Base-by-base conservation (phyloP, 2,113 vertebrate species). In the Pholis gunnellus region DNA sequence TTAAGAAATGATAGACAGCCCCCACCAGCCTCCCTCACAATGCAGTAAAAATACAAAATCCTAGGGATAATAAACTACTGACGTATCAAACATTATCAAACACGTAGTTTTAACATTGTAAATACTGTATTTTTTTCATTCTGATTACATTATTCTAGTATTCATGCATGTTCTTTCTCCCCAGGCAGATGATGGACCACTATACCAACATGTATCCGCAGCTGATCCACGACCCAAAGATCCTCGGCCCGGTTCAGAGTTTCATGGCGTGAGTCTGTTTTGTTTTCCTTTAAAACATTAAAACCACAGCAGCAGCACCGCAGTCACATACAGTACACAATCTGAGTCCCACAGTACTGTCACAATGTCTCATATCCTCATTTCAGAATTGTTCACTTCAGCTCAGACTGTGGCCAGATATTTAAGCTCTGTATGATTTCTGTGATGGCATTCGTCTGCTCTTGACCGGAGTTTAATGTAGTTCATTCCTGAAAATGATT, bases 201-300 rank as follows among this genome's bases (percentile, higher is more conserved):
- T 96, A 95, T 92, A 83, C 83, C 89, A 99, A 98, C 91, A 95
- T 98, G 94, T 97, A 96, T 78, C 97, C 97, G 0, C 96, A 97
- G 92, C 85, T 98, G 78, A 97, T 98, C 91, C 88, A 86, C 14
- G 84, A 92, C 42, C 87, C 91, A 0, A 13, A 81, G 31, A 10
- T 95, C 36, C 67, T 96, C 36, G 79, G 65, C 2, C 93, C 87
- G 38, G 94, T 99, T 50, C 85, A 96, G 89, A 81, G 77, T 75
- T 99, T 98, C 87, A 94, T 98, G 88, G 36, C 3, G 97, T 99
- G 72, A 94, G 95, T 89, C 0, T 68, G 14, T 77, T 84, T 76
- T 40, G 63, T 61, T 67, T 81, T 68, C 14, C 22, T 65, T 17
- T 31, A 40, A 17, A 67, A 13, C 44, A 17, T 46, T 0, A 46